Evolutionary conservation across 2,113 vertebrate genomes (phyloP).

Genomic region (Larimichthys polyactis): DNA sequence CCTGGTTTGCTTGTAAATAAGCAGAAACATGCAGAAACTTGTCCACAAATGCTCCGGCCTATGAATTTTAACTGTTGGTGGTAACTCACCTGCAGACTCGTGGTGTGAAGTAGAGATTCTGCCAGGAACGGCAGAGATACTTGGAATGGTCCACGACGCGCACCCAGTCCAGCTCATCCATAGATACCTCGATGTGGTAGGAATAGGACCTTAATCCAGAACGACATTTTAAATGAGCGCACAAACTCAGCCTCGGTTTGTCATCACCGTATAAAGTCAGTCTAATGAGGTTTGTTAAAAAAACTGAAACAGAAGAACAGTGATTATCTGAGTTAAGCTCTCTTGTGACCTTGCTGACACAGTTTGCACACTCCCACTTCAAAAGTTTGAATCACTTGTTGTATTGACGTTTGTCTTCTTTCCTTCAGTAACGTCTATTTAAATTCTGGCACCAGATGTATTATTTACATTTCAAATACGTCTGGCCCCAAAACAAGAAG

Average conservation of each 20-base stretch:
- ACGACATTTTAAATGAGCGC: background rate
- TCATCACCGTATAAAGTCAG: background rate
- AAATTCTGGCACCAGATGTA: too few relatives aligned
- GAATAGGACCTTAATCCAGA: constrained; percentile 90
- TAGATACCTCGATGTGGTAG: constrained; percentile 98
- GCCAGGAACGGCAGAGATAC: constrained; percentile 97
- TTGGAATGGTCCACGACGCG: constrained; percentile 96
- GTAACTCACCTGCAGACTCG: constrained; percentile 92
- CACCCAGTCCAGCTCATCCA: constrained; percentile 99
- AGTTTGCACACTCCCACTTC: background rate
- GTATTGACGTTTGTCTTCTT: too few relatives aligned
- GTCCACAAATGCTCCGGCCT: background rate
- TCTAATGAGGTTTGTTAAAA: background rate
- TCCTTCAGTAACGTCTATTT: too few relatives aligned
- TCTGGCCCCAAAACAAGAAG: too few relatives aligned
- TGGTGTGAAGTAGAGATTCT: constrained; percentile 94
- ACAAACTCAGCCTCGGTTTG: background rate
- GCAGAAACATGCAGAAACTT: too few relatives aligned
- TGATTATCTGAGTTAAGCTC: background rate
- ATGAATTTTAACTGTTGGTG: too few relatives aligned
- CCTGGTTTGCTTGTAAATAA: background rate
- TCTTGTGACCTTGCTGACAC: background rate
- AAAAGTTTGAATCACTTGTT: too few relatives aligned
- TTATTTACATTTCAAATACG: too few relatives aligned
- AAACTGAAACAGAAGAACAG: background rate